Conservation (phyloP, 1,140 invertebrate genomes). For the Pantala flavescens region DNA sequence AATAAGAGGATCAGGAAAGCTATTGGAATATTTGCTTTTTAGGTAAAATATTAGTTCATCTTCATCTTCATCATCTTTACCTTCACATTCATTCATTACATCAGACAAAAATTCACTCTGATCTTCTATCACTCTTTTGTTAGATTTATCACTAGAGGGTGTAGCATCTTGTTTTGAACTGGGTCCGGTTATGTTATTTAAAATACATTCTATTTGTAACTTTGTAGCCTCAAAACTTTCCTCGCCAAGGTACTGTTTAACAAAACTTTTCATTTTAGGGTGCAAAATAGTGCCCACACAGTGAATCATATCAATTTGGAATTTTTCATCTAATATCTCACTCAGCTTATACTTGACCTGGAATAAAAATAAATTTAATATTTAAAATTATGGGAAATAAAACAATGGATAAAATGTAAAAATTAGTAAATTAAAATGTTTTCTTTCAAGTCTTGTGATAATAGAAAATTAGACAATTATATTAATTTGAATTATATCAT, state of each 20-base stretch:
- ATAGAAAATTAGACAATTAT: no score
- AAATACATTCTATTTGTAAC: background rate
- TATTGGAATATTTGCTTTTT: background rate
- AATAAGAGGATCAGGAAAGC: background rate
- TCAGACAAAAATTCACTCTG: constrained; percentile 2
- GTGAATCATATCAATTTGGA: background rate
- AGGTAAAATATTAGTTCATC: background rate
- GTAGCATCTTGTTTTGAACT: background rate
- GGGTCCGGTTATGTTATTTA: background rate
- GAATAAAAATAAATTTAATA: background rate
- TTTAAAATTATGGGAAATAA: background rate
- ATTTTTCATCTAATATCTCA: background rate
- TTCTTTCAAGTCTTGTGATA: no score
- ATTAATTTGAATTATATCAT: no score
- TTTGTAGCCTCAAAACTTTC: background rate
- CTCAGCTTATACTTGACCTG: background rate
- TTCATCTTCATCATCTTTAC: background rate
- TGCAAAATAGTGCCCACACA: background rate
- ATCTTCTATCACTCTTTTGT: background rate
- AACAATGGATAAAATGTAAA: no score
- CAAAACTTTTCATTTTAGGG: background rate
- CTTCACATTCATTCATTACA: background rate
- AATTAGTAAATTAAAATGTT: no score
- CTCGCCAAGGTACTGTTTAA: background rate
- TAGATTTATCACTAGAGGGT: background rate